Base-by-base conservation (phyloP, 2,113 vertebrate species). In the Telmatochromis brachygnathus region DNA sequence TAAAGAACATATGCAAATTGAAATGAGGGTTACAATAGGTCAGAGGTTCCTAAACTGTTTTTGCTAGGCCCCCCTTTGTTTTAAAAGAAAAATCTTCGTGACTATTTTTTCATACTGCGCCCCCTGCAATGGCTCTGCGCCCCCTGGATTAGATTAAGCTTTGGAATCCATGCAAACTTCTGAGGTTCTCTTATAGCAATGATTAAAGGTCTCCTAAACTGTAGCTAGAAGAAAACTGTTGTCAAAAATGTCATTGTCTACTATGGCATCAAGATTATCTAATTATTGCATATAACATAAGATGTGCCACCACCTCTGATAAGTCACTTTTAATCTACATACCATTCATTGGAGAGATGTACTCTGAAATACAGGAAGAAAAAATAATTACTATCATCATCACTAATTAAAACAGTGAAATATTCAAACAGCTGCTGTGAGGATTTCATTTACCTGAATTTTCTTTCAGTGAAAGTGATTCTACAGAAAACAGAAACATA, bases 341-440 rank as follows among this genome's bases (percentile, higher is more conserved):
- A 94, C 95, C 93, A 4, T 75, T 15, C 85, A 54, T 91, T 2
- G 93, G 93, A 23, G 91, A 94, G 9, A 23, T 1, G 33, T 89
- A 91, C 2, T 84, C 94, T 95, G 88, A 84, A 87, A 87, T 19
- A 58, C n/a, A 81, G 4, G 42, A 58, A 39, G 28, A 60, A 23
- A 65, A 8, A 1, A 10, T 9, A 2, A 51, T 53, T 17, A 0
- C 7, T 1, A 26, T 19, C 19, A 77, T 14, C 13, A 21, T 9
- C 26, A 37, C 10, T 6, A 77, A 49, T 77, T 49, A 45, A 77
- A 77, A 77, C 26, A 77, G 26, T 49, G 26, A 19, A 77, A 49
- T 7, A n/a, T n/a, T 77, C 45, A 77, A 51, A 26, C 26, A 49
- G 1, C 19, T 35, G 39, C 17, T 7, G 17, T 33, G 23, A 35